These are phyloP conservation scores for Onchidella celtica DNA, from an alignment of 2,888 invertebrate species.

Conservation along the genomic window DNA sequence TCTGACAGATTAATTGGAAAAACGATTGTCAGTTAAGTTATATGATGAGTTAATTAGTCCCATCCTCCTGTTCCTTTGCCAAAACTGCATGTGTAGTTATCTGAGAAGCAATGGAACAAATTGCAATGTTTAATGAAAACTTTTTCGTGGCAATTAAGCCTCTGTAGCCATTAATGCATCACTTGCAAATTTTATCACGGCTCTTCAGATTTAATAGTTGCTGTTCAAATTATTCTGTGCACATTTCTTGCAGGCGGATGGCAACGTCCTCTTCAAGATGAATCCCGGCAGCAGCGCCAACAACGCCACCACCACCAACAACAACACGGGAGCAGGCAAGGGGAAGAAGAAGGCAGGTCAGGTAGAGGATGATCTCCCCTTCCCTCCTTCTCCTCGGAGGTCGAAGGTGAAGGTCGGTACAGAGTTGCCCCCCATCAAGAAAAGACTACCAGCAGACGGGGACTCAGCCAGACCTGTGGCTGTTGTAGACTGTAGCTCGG, in stretches of 20 bases:
- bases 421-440: neutral
- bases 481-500: neutral
- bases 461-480: neutral
- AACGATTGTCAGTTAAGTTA: no score
- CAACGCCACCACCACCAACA: neutral
- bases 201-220: no score
- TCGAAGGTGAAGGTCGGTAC: neutral
- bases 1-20: no score
- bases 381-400: slow-evolving; percentile 10
- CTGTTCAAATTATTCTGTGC: neutral
- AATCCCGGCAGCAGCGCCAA: neutral
- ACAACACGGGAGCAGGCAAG: neutral
- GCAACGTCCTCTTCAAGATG: slow-evolving; percentile 43
- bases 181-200: no score
- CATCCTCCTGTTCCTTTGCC: no score
- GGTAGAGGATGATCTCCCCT: slow-evolving; percentile 1
- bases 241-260: neutral
- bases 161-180: no score
- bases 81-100: no score
- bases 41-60: no score
- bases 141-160: no score
- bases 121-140: no score
- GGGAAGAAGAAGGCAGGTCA: neutral
- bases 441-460: neutral
- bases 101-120: no score